phyloP scores from a whole-genome alignment of 2,888 invertebrate genomes.

The Folsomia candida region DNA sequence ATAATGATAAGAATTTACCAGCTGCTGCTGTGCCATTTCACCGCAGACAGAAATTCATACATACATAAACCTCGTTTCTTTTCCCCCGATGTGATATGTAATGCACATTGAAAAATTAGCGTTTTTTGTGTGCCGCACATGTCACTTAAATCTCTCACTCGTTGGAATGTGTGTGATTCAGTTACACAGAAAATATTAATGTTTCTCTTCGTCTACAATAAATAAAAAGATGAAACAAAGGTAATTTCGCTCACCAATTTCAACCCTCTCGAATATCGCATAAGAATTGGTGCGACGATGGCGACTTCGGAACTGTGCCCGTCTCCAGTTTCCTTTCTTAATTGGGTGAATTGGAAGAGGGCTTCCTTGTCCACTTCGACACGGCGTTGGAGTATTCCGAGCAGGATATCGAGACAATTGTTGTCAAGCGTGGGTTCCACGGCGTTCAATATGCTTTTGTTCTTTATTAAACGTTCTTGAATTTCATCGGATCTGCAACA shows the following conservation, averaged over 20 bases:
- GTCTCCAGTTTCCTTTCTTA: slow-evolving; percentile 47
- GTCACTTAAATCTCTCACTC: not conserved
- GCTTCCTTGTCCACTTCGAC: slow-evolving; percentile 90
- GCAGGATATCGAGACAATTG: slow-evolving; percentile 73
- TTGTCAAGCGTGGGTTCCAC: slow-evolving; percentile 73
- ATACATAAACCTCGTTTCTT: no score
- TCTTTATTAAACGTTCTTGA: slow-evolving; percentile 84
- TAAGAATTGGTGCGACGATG: slow-evolving; percentile 61
- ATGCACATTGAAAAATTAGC: no score
- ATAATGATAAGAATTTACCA: no score
- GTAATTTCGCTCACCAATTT: slow-evolving; percentile 56
- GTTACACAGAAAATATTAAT: no score
- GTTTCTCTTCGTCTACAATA: no score
- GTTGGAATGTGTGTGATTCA: not conserved
- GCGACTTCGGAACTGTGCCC: slow-evolving; percentile 61
- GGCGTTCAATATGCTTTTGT: slow-evolving; percentile 76
- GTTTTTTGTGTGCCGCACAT: no score
- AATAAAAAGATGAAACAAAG: not conserved
- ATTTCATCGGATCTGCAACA: slow-evolving; percentile 64
- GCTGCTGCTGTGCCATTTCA: not conserved
- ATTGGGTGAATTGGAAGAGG: slow-evolving; percentile 63
- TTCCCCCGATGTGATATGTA: no score
- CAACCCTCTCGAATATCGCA: slow-evolving; percentile 58
- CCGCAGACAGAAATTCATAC: no score
- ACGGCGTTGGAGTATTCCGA: slow-evolving; percentile 67